Base-by-base conservation (phyloP, 1,140 invertebrate species). In the Tetragnatha versicolor region DNA sequence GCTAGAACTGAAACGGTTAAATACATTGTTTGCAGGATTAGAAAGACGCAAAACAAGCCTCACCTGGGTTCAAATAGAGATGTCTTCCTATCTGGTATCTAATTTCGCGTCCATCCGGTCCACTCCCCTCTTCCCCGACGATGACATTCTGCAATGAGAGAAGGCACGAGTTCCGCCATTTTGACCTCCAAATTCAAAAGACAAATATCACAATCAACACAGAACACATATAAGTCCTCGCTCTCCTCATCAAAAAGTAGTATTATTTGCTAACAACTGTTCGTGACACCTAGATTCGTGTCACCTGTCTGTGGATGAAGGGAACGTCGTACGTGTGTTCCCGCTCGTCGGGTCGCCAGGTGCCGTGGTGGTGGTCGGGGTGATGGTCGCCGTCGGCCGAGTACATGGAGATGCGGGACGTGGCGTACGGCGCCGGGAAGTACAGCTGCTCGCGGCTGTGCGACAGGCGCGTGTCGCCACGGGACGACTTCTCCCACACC, bases 311-410 rank as follows among this genome's bases (percentile, higher is more conserved):
- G 61, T 65, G 69, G 39, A 73, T 60, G 55, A 79, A 76, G 42
- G 80, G 80, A 65, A 81, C 80, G 70, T 81, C 80, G 49, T 81
- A 81, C 53, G 77, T 79, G 66, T 81, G 80, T 27, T 72, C 69
- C 35, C 61, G 61, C 20, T 78, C 70, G 14, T 63, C 66, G 12
- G 58, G 17, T 51, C 69, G 63, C 72, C 65, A 76, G 1, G 53
- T 65, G 33, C 60, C 60, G 39, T 70, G 58, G 22, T 65, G 58
- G 14, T 55, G 35, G 9, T 22, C 33, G 3, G 39, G 39, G 10
- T 79, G 49, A 0, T 60, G 39, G 12, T 80, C 69, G 4, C 61
- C 79, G 14, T 80, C 79, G 5, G 60, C 79, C 2, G 79, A 80
- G 53, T 81, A 81, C 75, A 79, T 78, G 20, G 80, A 81, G 6